Conservation (phyloP, 2,797 vertebrate genomes). For the Avahi laniger region DNA sequence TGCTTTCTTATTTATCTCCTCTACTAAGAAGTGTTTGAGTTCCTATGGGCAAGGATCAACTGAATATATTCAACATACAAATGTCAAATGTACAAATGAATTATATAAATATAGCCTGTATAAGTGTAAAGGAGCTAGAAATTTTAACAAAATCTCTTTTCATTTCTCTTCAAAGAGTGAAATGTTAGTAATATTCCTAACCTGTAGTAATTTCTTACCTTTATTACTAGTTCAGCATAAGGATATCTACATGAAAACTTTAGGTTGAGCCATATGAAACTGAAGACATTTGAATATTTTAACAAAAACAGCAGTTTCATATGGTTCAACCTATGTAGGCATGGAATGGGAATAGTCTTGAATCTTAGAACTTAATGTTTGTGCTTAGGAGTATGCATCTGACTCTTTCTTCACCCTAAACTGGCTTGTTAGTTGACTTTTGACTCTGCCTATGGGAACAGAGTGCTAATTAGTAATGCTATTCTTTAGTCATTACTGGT, state of each 20-base stretch:
- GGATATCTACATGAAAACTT: background rate
- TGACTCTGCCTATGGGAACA: constrained; percentile 30
- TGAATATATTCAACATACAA: background rate
- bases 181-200: constrained; percentile 25
- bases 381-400: background rate
- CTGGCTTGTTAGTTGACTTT: constrained; percentile 53
- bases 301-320: constrained; percentile 16
- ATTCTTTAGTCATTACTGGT: constrained; percentile 52
- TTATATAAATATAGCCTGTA: background rate
- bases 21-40: background rate
- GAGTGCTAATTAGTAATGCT: constrained; percentile 64
- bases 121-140: constrained; percentile 4
- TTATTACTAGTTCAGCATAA: constrained; percentile 23
- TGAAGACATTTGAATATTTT: constrained; percentile 4
- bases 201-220: background rate
- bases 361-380: constrained; percentile 28
- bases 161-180: background rate
- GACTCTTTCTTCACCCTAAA: constrained; percentile 4
- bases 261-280: background rate
- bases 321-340: background rate
- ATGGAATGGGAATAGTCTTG: background rate
- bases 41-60: background rate
- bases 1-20: background rate
- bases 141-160: constrained; percentile 24
- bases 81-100: constrained; percentile 32